A percentile compares a stretch with the other conserved stretches of the same genome.
These are phyloP conservation scores for Drosophila mayri DNA, from an alignment of 1,140 invertebrate genomes.

Conservation along the genomic window DNA sequence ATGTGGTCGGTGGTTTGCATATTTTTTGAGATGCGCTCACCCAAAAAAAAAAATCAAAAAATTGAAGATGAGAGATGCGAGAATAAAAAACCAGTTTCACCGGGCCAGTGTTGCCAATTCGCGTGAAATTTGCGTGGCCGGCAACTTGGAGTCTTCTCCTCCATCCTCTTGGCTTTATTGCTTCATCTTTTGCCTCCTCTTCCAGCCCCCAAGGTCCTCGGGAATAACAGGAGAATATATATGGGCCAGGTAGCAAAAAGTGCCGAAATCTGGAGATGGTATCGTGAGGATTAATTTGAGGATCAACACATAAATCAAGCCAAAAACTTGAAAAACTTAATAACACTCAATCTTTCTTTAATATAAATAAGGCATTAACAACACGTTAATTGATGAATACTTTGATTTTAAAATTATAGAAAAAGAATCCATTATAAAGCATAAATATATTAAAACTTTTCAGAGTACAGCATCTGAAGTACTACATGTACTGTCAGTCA, in stretches of 20 bases:
- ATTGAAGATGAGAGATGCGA: conserved; percentile 17
- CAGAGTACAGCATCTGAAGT: background rate
- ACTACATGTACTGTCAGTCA: background rate
- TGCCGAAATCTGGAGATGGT: conserved; percentile 25
- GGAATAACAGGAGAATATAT: background rate
- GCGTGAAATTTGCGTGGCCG: conserved; percentile 57
- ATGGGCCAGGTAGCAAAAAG: conserved; percentile 49
- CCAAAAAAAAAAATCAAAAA: conserved; percentile 1
- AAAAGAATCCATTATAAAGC: background rate
- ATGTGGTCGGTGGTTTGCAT: conserved; percentile 36
- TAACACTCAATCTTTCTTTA: background rate
- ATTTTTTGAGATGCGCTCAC: conserved; percentile 42
- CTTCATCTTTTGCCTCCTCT: background rate
- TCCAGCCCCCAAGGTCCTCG: background rate
- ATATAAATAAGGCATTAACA: background rate
- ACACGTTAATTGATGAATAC: background rate
- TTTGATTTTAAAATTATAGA: background rate
- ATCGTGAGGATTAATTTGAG: conserved; percentile 31
- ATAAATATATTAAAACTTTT: background rate
- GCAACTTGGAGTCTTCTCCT: conserved; percentile 14
- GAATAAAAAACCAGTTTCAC: conserved; percentile 62
- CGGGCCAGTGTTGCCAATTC: conserved; percentile 72
- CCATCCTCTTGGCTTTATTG: conserved; percentile 15
- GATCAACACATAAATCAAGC: conserved; percentile 11
- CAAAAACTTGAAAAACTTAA: background rate